Conservation (phyloP, 2,888 invertebrate species). For the Lasioglossum malachurum region DNA sequence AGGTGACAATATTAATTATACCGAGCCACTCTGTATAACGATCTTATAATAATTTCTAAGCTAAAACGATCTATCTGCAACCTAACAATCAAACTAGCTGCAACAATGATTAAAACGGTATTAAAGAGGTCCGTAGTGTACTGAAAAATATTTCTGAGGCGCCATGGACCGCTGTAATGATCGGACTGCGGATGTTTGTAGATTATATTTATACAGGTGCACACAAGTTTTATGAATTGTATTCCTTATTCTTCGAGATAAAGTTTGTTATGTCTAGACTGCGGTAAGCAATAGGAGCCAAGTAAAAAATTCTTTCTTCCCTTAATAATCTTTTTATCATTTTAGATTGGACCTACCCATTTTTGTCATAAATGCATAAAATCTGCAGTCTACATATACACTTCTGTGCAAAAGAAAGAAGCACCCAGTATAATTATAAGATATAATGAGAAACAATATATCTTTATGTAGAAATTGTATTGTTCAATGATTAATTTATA, state of each 20-base stretch:
- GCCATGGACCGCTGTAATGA: constrained; percentile 23
- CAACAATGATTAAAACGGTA: constrained; percentile 17
- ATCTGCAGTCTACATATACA: neutral
- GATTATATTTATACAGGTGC: neutral
- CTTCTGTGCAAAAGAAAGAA: too few relatives aligned
- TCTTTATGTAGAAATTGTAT: too few relatives aligned
- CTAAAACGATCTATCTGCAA: constrained; percentile 39
- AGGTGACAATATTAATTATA: neutral
- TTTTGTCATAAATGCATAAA: neutral
- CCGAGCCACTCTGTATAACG: constrained; percentile 41
- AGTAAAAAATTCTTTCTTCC: too few relatives aligned
- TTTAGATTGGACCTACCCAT: too few relatives aligned
- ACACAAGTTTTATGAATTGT: neutral
- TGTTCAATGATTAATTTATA: too few relatives aligned
- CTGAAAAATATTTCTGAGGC: neutral
- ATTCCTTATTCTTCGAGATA: too few relatives aligned
- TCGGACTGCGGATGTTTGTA: neutral
- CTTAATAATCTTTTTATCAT: too few relatives aligned
- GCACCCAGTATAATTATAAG: too few relatives aligned
- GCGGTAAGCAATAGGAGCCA: too few relatives aligned
- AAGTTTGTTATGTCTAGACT: too few relatives aligned
- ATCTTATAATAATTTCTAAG: constrained; percentile 50
- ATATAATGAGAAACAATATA: too few relatives aligned
- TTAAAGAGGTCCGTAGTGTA: constrained; percentile 18
- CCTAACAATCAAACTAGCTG: constrained; percentile 45